Conservation (phyloP, 1,140 invertebrate species). For the Ectropis grisescens region DNA sequence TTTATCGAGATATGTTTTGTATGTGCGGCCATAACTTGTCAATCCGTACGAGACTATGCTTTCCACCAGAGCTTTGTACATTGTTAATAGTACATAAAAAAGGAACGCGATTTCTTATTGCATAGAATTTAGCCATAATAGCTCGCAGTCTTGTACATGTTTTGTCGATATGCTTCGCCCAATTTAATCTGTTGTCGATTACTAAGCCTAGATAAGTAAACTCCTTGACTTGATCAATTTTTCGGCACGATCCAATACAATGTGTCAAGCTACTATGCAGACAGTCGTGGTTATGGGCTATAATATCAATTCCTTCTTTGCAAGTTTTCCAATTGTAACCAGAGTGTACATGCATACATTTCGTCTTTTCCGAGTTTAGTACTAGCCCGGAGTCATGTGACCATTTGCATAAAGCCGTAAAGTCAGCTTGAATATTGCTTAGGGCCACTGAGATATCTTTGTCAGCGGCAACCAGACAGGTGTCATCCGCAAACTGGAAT, state of each 20-base stretch:
- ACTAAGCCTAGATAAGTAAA: constrained; percentile 11
- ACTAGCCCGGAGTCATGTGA: constrained; percentile 16
- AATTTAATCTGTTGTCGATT: constrained; percentile 14
- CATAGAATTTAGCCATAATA: constrained; percentile 11
- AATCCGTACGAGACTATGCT: constrained; percentile 15
- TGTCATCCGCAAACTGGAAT: constrained; percentile 20
- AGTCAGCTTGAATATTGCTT: constrained; percentile 7
- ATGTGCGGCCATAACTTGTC: constrained; percentile 17
- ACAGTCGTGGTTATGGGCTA: constrained; percentile 7
- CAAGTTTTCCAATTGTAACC: constrained; percentile 6
- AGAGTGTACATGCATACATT: constrained; percentile 14
- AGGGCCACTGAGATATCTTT: constrained; percentile 1
- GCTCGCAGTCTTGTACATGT: constrained; percentile 12
- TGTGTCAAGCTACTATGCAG: constrained; percentile 4
- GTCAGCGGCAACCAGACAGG: constrained; percentile 11
- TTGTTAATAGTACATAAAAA: constrained; percentile 1
- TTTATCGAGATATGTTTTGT: constrained; percentile 13
- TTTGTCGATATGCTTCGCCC: constrained; percentile 11
- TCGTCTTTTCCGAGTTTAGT: constrained; percentile 13
- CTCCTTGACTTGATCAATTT: constrained; percentile 6
- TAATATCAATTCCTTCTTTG: background rate
- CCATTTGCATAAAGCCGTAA: constrained; percentile 13
- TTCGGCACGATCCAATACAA: background rate
- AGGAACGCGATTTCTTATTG: constrained; percentile 9
- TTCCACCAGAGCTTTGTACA: constrained; percentile 12